Evolutionary conservation across 2,113 vertebrate genomes (phyloP).

Genomic region (Passerina amoena): DNA sequence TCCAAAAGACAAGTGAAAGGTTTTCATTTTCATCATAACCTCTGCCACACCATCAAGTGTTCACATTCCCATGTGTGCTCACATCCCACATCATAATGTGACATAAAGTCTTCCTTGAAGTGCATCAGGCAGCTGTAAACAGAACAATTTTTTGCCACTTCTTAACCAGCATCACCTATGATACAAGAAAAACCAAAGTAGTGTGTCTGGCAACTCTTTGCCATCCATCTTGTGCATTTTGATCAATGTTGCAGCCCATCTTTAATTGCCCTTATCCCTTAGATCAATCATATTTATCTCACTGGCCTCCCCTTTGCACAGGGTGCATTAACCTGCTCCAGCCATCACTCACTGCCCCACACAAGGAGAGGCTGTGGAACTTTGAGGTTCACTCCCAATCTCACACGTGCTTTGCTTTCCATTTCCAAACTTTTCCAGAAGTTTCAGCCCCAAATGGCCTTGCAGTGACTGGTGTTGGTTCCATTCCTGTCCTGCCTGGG

Average conservation of each 20-base stretch:
- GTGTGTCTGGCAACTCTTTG: background rate
- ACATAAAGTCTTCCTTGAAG: background rate
- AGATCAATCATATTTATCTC: slow-evolving; percentile 23
- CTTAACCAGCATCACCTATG: background rate
- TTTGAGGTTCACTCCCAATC: background rate
- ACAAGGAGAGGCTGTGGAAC: background rate
- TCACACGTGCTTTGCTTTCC: background rate
- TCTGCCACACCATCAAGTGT: background rate
- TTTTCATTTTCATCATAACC: background rate
- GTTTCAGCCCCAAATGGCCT: background rate
- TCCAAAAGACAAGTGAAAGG: background rate
- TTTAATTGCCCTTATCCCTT: slow-evolving; percentile 33
- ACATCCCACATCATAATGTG: background rate
- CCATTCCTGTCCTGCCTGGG: background rate
- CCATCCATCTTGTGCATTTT: background rate
- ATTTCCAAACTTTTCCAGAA: background rate
- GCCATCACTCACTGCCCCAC: background rate
- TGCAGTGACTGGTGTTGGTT: background rate
- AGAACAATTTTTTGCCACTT: background rate
- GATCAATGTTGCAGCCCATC: background rate
- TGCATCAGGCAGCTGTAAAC: background rate
- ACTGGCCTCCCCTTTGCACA: background rate
- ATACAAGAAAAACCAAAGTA: background rate
- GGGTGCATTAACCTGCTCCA: background rate
- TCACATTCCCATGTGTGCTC: rapidly evolving